phyloP scores from a whole-genome alignment of 2,113 vertebrate species.

The Mus pahari region DNA sequence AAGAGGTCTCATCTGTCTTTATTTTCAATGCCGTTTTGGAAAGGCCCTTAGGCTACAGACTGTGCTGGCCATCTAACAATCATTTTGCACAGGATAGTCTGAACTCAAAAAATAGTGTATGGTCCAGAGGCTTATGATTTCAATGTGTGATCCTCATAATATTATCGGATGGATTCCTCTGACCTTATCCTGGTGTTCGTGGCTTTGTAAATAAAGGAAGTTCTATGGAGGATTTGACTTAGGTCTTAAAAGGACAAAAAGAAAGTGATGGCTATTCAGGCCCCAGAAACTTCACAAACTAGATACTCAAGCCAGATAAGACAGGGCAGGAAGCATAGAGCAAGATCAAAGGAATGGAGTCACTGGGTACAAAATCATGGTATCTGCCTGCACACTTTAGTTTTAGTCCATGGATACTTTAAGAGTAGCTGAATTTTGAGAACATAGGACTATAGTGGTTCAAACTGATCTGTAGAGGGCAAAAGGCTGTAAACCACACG shows the following conservation, averaged over 20 bases:
- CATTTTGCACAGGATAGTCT: not conserved
- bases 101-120: not conserved
- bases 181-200: not conserved
- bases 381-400: not conserved
- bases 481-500: not conserved
- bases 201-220: not conserved
- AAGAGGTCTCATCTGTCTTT: not conserved
- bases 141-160: not conserved
- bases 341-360: not conserved
- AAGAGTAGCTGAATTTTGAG: not conserved
- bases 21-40: constrained; percentile 44
- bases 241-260: constrained; percentile 7
- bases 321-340: not conserved
- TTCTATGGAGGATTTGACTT: not conserved
- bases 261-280: not conserved
- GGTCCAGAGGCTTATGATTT: not conserved
- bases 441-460: not conserved
- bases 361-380: not conserved
- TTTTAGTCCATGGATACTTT: not conserved
- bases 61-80: not conserved
- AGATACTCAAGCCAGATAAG: not conserved
- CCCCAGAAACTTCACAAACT: not conserved
- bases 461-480: not conserved
- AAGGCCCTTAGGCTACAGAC: not conserved
- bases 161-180: not conserved